phyloP scores from a whole-genome alignment of 2,797 vertebrate genomes.

The Acestrorhynchus altus region DNA sequence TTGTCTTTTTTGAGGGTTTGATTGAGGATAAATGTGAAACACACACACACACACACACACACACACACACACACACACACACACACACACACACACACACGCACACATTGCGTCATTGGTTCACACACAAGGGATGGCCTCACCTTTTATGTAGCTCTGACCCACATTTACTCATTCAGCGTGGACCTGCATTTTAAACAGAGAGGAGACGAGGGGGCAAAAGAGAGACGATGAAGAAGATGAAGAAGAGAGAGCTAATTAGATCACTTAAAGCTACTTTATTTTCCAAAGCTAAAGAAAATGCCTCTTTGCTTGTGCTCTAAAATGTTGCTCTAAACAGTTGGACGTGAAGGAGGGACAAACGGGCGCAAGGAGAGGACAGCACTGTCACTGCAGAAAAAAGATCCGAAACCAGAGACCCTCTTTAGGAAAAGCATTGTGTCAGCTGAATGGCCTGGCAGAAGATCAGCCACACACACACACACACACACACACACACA shows the following conservation, averaged over 20 bases:
- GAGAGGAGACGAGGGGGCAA: neutral
- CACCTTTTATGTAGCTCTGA: neutral
- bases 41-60: neutral
- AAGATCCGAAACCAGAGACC: slow-evolving; percentile 49
- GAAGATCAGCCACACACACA: slow-evolving; percentile 6
- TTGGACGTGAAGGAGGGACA: neutral
- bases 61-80: neutral
- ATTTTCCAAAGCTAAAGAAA: neutral
- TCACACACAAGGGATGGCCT: neutral
- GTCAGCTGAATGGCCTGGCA: slow-evolving; percentile 47
- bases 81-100: neutral
- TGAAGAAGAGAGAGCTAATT: neutral
- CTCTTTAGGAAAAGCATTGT: slow-evolving; percentile 41
- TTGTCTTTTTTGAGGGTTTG: no score
- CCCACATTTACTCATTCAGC: slow-evolving; percentile 17
- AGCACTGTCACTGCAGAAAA: slow-evolving; percentile 44
- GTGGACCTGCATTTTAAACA: slow-evolving; percentile 7
- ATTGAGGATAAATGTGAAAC: no score
- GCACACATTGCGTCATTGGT: neutral
- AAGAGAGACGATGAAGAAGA: neutral
- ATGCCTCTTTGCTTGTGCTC: neutral
- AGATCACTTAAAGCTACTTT: neutral
- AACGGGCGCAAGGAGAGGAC: neutral
- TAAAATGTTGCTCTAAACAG: neutral
- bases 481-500: slow-evolving; percentile 16